A percentile compares a stretch with the other conserved stretches of the same genome.
Evolutionary conservation across 64 coral and sea anemone species (phyloP).

Genomic region (Pocillopora damicornis): DNA sequence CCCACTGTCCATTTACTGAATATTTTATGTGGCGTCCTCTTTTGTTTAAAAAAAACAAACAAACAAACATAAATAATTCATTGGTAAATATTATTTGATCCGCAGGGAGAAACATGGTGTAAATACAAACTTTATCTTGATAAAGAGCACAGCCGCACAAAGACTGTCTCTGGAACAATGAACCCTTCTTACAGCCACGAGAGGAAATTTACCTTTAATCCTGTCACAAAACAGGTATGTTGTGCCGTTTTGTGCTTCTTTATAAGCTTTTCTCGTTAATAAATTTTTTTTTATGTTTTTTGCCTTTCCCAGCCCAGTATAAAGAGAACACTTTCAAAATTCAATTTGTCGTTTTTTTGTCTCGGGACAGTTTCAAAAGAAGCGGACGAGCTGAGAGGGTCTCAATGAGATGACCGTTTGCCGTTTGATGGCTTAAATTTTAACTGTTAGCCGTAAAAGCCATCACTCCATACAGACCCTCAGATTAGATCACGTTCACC

Average conservation of each 20-base stretch:
- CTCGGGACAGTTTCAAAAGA: too few relatives aligned
- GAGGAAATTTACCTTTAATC: constrained; percentile 62
- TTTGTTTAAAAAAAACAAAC: too few relatives aligned
- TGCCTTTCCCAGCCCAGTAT: too few relatives aligned
- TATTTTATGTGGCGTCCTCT: too few relatives aligned
- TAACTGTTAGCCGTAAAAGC: neutral
- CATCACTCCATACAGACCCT: too few relatives aligned
- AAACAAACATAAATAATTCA: too few relatives aligned
- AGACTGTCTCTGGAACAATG: constrained; percentile 61
- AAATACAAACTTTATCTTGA: constrained; percentile 90
- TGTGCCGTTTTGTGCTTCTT: neutral
- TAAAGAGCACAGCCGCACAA: constrained; percentile 52
- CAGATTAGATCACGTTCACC: too few relatives aligned
- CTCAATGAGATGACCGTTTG: too few relatives aligned
- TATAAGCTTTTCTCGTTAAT: neutral
- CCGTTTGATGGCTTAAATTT: neutral
- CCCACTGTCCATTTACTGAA: too few relatives aligned
- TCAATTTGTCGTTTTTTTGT: too few relatives aligned
- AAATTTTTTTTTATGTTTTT: neutral
- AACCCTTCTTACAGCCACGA: constrained; percentile 67
- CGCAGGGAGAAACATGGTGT: constrained; percentile 75
- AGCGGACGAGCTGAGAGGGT: too few relatives aligned
- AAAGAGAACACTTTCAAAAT: too few relatives aligned
- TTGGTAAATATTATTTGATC: neutral
- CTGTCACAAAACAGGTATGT: constrained; percentile 92